Percentiles rank a stretch among this genome's conserved stretches.
Conservation (phyloP, 2,113 vertebrate species). For the human (Homo sapiens) region DNA sequence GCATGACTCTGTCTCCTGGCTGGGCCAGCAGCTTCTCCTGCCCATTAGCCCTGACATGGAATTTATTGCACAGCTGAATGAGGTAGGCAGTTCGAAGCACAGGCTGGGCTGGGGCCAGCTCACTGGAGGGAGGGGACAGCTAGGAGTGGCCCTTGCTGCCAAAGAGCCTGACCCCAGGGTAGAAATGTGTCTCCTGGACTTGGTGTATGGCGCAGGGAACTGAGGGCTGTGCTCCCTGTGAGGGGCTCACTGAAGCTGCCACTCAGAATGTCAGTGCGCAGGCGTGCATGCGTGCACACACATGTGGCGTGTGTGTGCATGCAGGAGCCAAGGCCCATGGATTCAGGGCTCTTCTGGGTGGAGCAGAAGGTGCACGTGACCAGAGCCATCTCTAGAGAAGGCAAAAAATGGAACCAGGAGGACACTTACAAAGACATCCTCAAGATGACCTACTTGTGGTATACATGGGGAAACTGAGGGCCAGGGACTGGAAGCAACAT, state of each 20-base stretch:
- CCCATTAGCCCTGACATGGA: constrained; percentile 87
- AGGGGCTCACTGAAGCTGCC: neutral
- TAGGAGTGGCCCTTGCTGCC: neutral
- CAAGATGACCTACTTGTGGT: neutral
- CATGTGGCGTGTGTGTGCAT: neutral
- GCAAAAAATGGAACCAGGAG: neutral
- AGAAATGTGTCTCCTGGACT: neutral
- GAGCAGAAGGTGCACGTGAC: neutral
- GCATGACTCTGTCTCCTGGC: constrained; percentile 77
- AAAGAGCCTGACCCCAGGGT: neutral
- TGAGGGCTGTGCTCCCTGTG: neutral
- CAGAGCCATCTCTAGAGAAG: neutral
- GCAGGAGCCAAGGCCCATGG: neutral
- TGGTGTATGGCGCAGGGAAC: neutral
- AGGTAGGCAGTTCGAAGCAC: constrained; percentile 83
- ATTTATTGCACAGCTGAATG: constrained; percentile 81
- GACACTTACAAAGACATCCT: neutral
- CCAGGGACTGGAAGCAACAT: no score
- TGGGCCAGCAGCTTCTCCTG: constrained; percentile 70
- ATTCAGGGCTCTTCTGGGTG: neutral
- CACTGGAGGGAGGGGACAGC: neutral
- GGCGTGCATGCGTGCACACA: no score
- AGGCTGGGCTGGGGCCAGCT: neutral
- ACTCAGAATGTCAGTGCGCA: neutral
- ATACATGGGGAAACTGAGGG: neutral